A percentile compares a stretch with the other conserved stretches of the same genome.
Evolutionary conservation across 2,888 invertebrate species (phyloP).

Genomic region (Ochlodes sylvanus): DNA sequence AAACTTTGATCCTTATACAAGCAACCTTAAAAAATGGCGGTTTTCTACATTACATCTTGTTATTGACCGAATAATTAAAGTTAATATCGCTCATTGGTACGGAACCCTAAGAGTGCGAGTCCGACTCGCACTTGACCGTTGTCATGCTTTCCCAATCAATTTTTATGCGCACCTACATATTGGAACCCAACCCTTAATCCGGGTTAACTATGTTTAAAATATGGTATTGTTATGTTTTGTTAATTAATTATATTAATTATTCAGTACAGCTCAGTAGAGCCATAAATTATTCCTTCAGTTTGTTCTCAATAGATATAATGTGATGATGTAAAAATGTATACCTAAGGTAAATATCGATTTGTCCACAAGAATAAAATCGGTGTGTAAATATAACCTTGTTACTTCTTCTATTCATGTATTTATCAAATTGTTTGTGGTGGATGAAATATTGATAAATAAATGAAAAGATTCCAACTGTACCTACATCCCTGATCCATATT

Average conservation of each 20-base stretch:
- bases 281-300: constrained; percentile 34
- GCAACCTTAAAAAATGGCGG: no score
- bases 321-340: constrained; percentile 30
- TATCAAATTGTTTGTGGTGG: neutral
- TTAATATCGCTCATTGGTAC: no score
- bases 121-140: no score
- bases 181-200: neutral
- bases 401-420: constrained; percentile 4
- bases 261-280: constrained; percentile 20
- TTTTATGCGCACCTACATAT: neutral
- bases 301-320: constrained; percentile 32
- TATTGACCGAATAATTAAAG: no score
- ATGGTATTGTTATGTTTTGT: constrained; percentile 19
- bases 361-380: constrained; percentile 32
- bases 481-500: no score
- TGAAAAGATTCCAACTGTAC: neutral
- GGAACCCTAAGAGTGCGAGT: no score
- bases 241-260: constrained; percentile 21
- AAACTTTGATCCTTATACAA: no score
- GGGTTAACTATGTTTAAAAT: neutral
- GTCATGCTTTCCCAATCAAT: no score
- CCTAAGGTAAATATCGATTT: constrained; percentile 27
- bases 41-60: no score
- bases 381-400: constrained; percentile 29
- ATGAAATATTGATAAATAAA: constrained; percentile 9